Evolutionary conservation across 2,888 invertebrate species (phyloP), one percentile per base, ranked within the genome.

Genomic region (Brachyptera risi): DNA sequence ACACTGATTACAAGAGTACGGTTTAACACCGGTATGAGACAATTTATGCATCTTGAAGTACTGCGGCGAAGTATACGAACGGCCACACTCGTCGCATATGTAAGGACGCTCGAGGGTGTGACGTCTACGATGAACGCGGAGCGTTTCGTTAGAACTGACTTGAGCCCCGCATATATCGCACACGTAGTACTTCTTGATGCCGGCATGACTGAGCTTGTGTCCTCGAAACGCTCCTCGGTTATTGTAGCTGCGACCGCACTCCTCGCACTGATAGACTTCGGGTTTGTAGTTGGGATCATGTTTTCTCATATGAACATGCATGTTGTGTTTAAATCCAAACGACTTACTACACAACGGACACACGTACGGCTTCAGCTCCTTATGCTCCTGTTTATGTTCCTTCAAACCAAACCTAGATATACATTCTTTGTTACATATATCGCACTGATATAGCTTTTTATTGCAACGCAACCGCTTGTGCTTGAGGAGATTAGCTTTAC

Each of bases 281-380:
- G 54, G 54, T 7, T 9, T n/a, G 37, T 21, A 35, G 13, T 13
- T 19, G 1, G 37, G 37, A 13, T 54, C 54, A 37, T 54, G 57
- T 27, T 37, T 59, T 27, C 24, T 3, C 5, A 58, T 63, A 65
- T 58, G 61, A 23, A 37, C 59, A 17, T 44, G 60, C 58, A 65
- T 47, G 13, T 40, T 47, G 24, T 56, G 54, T 24, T 61, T 61
- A 2, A 24, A 38, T 7, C 24, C 76, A 67, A 83, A 80, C 67
- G 80, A 81, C 67, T 80, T 81, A 0, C 82, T 81, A 65, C 85
- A 85, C 1, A 81, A 75, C 0, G 80, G 76, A 65, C 84, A 84
- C 0, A 83, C 75, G 62, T 80, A 54, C 5, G 54, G 54, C 13
- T 54, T 54, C 1, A 35, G 37, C 5, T 54, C 54, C 3, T 35